Evolutionary conservation across 2,888 invertebrate species (phyloP), one percentile per base, ranked within the genome.

Genomic region (Stenoptilia bipunctidactyla): DNA sequence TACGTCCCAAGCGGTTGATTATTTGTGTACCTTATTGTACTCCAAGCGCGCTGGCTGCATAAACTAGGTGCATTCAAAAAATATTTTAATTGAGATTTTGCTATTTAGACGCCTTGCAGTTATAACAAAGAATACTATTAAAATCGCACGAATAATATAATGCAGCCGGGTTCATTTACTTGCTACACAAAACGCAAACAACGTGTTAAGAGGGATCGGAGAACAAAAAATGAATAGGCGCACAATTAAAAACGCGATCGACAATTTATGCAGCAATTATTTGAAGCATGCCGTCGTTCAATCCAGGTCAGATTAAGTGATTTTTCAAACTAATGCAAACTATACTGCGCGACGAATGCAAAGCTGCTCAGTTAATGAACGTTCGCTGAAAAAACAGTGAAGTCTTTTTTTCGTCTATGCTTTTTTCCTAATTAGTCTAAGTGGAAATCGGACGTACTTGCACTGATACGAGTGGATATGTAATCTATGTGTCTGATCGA

Each of bases 231-330:
- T n/a, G 12, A n/a, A 12, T 9, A 12, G n/a, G 30, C 48, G 61
- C 51, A 72, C 69, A 68, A 75, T 69, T 69, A 69, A 71, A 66
- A 67, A 55, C 56, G 65, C 60, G 58, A 60, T 59, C 70, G 63
- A 68, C 61, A 72, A 75, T 74, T 75, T 76, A 76, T 77, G 65
- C 75, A 68, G 76, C 75, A 75, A 75, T 77, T 74, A 77, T 61
- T 68, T 67, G 68, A 61, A 67, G 73, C 69, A 66, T 61, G 60
- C 66, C 66, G 60, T 56, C 71, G 66, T 71, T 73, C 72, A 64
- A 79, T 76, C 67, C 70, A 66, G 77, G 76, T 77, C 79, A 75
- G 72, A 76, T 73, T 72, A 74, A 80, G 75, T 77, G 76, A 74
- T 77, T 77, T 73, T 77, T 69, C 66, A 73, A 76, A 77, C 71